Base-by-base conservation (phyloP, 2,113 vertebrate genomes). In the Petaurus breviceps region DNA sequence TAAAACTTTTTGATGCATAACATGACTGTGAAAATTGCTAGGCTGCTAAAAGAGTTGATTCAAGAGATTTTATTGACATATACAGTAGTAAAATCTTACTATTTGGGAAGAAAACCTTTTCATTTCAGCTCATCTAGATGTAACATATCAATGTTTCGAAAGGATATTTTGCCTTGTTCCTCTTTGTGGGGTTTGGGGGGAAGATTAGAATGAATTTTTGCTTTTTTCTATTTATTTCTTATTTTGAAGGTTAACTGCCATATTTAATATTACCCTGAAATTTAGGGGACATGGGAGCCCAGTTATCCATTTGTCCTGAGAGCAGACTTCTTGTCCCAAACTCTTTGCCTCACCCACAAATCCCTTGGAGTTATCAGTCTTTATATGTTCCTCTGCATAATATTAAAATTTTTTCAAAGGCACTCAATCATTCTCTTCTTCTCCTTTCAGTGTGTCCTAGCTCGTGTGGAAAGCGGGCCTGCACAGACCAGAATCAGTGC, bases 361-460 rank as follows among this genome's bases (percentile, higher is more conserved):
- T 68, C 61, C 61, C 37, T 77, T 77, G 61, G 37, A 37, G 3
- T 77, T 77, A 77, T 19, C 61, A 77, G 61, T 77, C 61, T 68
- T 68, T 77, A 61, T 61, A 31, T 61, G 57, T 61, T 61, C 28
- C 5, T 77, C 31, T 68, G 5, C 55, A 26, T 57, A 57, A 8
- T 68, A 68, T 43, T 84, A 84, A 84, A 84, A n/a, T n/a, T 28
- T 11, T 28, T 12, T 50, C 24, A 31, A 26, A 90, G 12, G 47
- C 2, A 26, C 9, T 90, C 31, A 90, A 51, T 50, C 3, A 84
- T 89, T 54, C 14, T 97, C 25, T 53, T 94, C 97, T 93, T 98
- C 84, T 98, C n/a, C 98, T 97, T 97, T 91, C 98, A 99, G 99
- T 99, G 93, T 99, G 99, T 98, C 99, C 99, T 0, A 98, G 98